Evolutionary conservation across 2,797 vertebrate genomes (phyloP), one percentile per base, ranked within the genome.

Genomic region (Philypnodon macrostomus): DNA sequence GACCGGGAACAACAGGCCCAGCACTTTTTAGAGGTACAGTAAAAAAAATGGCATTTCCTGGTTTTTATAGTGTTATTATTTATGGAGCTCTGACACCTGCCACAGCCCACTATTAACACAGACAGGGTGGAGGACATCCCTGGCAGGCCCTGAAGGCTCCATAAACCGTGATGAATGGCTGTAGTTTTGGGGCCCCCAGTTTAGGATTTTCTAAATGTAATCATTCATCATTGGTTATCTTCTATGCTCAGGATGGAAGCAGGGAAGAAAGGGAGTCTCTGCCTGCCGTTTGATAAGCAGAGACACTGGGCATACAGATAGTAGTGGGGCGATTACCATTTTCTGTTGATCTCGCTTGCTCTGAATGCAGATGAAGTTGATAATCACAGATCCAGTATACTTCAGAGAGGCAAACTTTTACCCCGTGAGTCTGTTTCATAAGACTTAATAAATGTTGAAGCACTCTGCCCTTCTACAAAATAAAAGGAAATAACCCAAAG

Each of bases 1-100:
- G 96, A 99, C 78, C 83, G 95, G 63, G 96, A 99, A 61, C 95
- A 98, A 71, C 96, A 99, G 61, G 89, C 79, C 1, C 94, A 97
- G 21, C 96, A 99, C 80, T 91, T 97, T 76, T 63, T 99, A 53
- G 96, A 98, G 92, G 96, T 97, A 91, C 83, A 59, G 58, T 75
- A 57, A 64, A 70, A 30, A 40, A 38, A 39, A 27, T 21, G 37
- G 4, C 49, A 40, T 70, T 62, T 46, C 19, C 18, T 26, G 52
- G 45, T 45, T 37, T 60, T 60, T 53, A 58, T 51, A 27, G 49
- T 63, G 44, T 73, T 71, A 70, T 78, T 83, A 79, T 80, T 86
- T 84, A 84, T 87, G 75, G 45, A 36, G 19, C 36, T 47, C 56
- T 61, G 69, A 60, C 80, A 77, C 73, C 68, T 80, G 84, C 70